phyloP scores from a whole-genome alignment of 2,113 vertebrate species.

The Cyanistes caeruleus region DNA sequence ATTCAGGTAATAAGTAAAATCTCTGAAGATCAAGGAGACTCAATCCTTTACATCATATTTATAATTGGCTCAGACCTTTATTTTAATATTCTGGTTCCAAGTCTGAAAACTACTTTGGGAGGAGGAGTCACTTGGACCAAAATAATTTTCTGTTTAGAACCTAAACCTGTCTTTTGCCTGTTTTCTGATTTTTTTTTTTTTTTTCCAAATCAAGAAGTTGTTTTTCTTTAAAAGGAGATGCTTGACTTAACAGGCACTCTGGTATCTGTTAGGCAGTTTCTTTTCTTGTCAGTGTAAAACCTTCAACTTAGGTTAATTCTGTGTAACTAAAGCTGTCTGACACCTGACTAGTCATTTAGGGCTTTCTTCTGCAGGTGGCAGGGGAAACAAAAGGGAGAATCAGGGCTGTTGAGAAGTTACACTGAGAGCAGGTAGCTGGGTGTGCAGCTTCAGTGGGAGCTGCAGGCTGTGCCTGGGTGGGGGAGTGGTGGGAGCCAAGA shows the following conservation, averaged over 20 bases:
- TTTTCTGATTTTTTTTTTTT: neutral
- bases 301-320: neutral
- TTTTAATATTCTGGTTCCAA: neutral
- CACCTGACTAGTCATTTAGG: neutral
- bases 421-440: neutral
- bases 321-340: neutral
- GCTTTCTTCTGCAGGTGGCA: neutral
- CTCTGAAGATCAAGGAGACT: neutral
- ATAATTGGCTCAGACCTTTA: neutral
- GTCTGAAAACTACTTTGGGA: neutral
- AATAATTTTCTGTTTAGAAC: neutral
- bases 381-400: neutral
- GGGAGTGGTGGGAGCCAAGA: neutral
- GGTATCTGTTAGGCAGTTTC: neutral
- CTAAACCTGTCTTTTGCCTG: neutral
- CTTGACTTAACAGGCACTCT: neutral
- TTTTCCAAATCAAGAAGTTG: neutral
- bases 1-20: conserved; percentile 13
- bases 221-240: neutral
- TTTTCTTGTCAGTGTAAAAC: neutral
- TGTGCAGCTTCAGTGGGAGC: neutral
- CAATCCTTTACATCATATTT: neutral
- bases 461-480: neutral
- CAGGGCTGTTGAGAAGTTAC: neutral
- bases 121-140: neutral